Base-by-base conservation (phyloP, 37 sponge, comb jelly and placozoan genomes). In the Cliona cf. orientalis region DNA sequence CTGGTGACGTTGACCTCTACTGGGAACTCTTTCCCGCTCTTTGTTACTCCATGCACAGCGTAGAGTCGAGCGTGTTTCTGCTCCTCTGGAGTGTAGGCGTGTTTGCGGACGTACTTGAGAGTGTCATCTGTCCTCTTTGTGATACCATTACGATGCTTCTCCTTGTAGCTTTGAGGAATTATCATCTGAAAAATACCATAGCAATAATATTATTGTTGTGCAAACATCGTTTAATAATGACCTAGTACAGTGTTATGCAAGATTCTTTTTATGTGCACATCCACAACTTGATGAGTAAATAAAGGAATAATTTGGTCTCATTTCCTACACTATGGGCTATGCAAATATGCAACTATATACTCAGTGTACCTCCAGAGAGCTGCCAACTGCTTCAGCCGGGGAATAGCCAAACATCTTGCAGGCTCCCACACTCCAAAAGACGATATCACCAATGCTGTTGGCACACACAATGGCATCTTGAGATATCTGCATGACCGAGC, bases 21-120 rank as follows among this genome's bases (percentile, higher is more conserved):
- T 0, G 82, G 79, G 55, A 89, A 79, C 73, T 78, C 84, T 2
- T 79, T 62, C 1, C 84, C 84, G 36, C 66, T 78, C 42, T 78
- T 89, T 0, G 89, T 72, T 61, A 89, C 34, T 11, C 74, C 84
- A 25, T 38, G 76, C 32, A 89, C 89, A 25, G 44, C 80, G 39
- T 88, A 88, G 33, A 88, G 89, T 62, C 89, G 74, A 29, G 89
- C 82, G 71, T 88, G 89, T 31, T 88, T 88, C 71, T 88, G 89
- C 29, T 81, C 82, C 44, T 88, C 89, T 25, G 89, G 89, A 38
- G 89, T 64, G 33, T 71, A 81, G 0, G 44, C n/a, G 46, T 88
- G 89, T 58, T 88, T 88, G 21, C 89, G 70, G 38, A 88, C 44
- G 60, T 88, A 88, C 45, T 88, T 80, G 14, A 76, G 40, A 4